Conservation (phyloP, 1,140 invertebrate species). For the Nasonia vitripennis region DNA sequence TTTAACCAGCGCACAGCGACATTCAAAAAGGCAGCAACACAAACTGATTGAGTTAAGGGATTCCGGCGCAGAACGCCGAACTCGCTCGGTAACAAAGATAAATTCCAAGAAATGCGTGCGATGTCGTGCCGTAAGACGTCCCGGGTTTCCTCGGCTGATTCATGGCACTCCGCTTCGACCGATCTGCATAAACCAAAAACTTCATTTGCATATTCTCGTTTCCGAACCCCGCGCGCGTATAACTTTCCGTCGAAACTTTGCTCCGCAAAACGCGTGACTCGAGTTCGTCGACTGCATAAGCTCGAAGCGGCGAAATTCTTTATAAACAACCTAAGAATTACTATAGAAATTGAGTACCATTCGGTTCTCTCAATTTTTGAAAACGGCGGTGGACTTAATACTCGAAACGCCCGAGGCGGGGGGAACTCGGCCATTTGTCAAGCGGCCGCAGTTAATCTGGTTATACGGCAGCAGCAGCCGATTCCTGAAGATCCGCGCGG, state of each 20-base stretch:
- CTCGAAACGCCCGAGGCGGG: background rate
- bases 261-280: background rate
- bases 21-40: background rate
- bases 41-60: background rate
- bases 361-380: background rate
- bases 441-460: conserved; percentile 72
- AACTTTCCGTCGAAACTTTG: conserved; percentile 17
- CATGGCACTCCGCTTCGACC: background rate
- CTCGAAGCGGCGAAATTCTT: no score
- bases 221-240: background rate
- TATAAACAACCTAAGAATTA: background rate
- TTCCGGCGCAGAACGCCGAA: background rate
- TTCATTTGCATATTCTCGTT: conserved; percentile 45
- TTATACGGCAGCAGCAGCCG: conserved; percentile 62
- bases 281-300: background rate
- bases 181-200: conserved; percentile 48
- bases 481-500: conserved; percentile 53
- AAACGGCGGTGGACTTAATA: background rate
- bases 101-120: conserved; percentile 22
- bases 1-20: background rate
- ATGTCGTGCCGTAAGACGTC: background rate
- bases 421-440: conserved; percentile 64
- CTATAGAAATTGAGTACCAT: background rate
- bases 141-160: conserved; percentile 33
- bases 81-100: conserved; percentile 23